These are phyloP conservation scores for Phymanthus crucifer DNA, from an alignment of 92 coral and sea anemone genomes.

Conservation along the genomic window DNA sequence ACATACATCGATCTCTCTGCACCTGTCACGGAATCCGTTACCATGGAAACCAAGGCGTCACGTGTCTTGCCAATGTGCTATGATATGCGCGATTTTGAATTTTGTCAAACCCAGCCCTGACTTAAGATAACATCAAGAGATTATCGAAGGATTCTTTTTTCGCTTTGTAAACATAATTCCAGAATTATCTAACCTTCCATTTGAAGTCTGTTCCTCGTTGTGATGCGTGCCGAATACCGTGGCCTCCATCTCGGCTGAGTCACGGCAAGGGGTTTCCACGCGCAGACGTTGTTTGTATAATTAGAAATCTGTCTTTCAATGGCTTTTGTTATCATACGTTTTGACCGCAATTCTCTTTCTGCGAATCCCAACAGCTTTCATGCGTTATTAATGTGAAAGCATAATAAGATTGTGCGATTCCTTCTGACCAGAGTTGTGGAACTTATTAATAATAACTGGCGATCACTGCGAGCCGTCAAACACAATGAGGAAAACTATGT, in stretches of 20 bases:
- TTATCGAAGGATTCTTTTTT: not conserved
- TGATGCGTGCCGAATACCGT: not conserved
- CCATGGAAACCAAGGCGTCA: constrained; percentile 32
- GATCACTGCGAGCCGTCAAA: constrained; percentile 1
- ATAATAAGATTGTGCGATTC: constrained; percentile 28
- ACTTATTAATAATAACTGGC: constrained; percentile 28
- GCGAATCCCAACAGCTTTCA: constrained; percentile 21
- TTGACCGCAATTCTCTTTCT: constrained; percentile 27
- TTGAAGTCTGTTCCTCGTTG: not conserved
- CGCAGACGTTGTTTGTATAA: constrained; percentile 27
- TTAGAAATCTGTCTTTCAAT: constrained; percentile 14
- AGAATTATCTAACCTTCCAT: not conserved
- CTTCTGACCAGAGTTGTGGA: constrained; percentile 30
- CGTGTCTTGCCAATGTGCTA: constrained; percentile 1
- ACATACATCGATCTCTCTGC: constrained; percentile 21
- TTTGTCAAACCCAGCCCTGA: not conserved
- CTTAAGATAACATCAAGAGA: not conserved
- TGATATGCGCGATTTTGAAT: not conserved
- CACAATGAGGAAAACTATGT: constrained; percentile 10
- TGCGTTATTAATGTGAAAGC: constrained; percentile 35
- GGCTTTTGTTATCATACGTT: constrained; percentile 28
- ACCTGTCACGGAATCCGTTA: constrained; percentile 15
- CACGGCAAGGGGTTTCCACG: constrained; percentile 22
- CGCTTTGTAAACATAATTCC: not conserved
- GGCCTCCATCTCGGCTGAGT: not conserved